These are phyloP conservation scores for Torymus aiolomorphi DNA, from an alignment of 2,888 invertebrate species.

Conservation along the genomic window DNA sequence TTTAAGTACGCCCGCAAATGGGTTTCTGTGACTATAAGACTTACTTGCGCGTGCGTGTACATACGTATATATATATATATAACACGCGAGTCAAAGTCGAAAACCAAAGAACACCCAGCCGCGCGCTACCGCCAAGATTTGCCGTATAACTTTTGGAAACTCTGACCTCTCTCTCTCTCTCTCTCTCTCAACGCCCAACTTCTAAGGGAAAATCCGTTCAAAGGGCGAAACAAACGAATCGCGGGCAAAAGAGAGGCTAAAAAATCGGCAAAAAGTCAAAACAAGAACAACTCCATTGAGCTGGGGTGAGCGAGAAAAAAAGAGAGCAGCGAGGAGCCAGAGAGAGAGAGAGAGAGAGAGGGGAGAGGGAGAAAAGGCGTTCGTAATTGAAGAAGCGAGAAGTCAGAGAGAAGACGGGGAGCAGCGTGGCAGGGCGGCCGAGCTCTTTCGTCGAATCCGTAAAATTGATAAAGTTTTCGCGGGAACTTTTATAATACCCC, in stretches of 20 bases:
- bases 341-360: no score
- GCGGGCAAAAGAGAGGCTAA: conserved; percentile 1
- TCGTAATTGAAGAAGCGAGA: not conserved
- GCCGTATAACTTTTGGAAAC: not conserved
- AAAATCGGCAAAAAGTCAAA: not conserved
- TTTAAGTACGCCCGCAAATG: not conserved
- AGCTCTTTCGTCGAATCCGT: conserved; percentile 67
- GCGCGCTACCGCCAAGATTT: not conserved
- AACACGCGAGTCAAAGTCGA: conserved; percentile 27
- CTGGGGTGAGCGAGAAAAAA: not conserved
- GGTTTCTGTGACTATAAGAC: no score
- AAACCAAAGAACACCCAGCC: conserved; percentile 26
- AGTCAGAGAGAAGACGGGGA: not conserved
- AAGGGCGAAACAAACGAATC: conserved; percentile 19
- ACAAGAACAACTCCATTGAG: conserved; percentile 34
- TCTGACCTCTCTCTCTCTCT: not conserved
- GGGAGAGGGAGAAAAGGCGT: not conserved
- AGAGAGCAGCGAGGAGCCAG: not conserved
- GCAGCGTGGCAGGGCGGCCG: conserved; percentile 45
- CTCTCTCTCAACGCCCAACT: not conserved
- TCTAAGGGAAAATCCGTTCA: conserved; percentile 22
- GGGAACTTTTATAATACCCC: conserved; percentile 73
- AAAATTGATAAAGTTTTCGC: conserved; percentile 74
- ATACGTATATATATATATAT: no score
- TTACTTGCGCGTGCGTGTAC: no score